A percentile compares a stretch with the other conserved stretches of the same genome.
phyloP scores from a whole-genome alignment of 2,888 invertebrate species.

The Scaptodrosophila latifasciaeformis region DNA sequence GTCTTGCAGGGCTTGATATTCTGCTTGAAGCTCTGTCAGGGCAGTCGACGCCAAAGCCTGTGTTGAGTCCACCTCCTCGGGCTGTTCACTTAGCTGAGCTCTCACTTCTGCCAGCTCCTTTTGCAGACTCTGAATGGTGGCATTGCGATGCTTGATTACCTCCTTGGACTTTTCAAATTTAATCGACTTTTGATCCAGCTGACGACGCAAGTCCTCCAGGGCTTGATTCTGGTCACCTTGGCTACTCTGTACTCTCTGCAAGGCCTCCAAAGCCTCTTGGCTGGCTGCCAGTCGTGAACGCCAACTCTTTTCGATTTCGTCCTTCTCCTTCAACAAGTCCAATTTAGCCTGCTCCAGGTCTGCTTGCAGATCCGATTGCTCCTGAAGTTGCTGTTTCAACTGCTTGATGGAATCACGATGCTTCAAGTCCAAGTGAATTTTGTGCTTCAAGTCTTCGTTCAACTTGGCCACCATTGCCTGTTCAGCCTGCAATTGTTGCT shows the following conservation, averaged over 20 bases:
- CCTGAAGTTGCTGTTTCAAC: slow-evolving; percentile 24
- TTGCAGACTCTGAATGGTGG: slow-evolving; percentile 76
- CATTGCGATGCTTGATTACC: slow-evolving; percentile 77
- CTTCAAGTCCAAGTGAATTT: slow-evolving; percentile 32
- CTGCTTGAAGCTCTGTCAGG: slow-evolving; percentile 17
- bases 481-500: slow-evolving; percentile 16
- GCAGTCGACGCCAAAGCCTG: slow-evolving; percentile 19
- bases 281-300: slow-evolving; percentile 72
- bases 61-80: slow-evolving; percentile 47
- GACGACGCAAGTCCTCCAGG: slow-evolving; percentile 74
- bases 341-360: slow-evolving; percentile 49
- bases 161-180: slow-evolving; percentile 77
- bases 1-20: slow-evolving; percentile 40
- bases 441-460: slow-evolving; percentile 21
- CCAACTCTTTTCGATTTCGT: slow-evolving; percentile 14
- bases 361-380: slow-evolving; percentile 39
- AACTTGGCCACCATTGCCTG: slow-evolving; percentile 15
- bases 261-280: slow-evolving; percentile 20
- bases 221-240: slow-evolving; percentile 68
- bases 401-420: slow-evolving; percentile 21
- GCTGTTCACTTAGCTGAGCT: slow-evolving; percentile 44
- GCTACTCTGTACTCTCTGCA: too few relatives aligned
- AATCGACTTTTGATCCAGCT: slow-evolving; percentile 76
- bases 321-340: slow-evolving; percentile 75
- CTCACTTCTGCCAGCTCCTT: slow-evolving; percentile 56